Evolutionary conservation across 2,113 vertebrate genomes (phyloP), one percentile per base, ranked within the genome.

Genomic region (Aplodontia rufa): DNA sequence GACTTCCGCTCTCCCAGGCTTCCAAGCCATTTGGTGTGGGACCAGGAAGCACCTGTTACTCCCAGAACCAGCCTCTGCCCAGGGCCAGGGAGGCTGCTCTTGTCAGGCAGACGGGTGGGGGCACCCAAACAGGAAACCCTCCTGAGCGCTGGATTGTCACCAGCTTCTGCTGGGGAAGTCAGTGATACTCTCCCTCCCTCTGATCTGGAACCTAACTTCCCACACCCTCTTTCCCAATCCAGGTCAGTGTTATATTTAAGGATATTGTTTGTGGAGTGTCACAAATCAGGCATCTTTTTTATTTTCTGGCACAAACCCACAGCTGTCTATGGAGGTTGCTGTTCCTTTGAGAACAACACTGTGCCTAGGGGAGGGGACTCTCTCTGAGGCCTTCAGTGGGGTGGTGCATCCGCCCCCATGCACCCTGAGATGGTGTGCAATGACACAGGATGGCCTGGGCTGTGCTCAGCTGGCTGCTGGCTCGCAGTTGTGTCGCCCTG

Each of bases 1-100:
- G 24, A 60, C 8, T 26, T 9, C 26, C 24, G 5, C 58, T 60
- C 58, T 58, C 32, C 0, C 28, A 12, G n/a, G n/a, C n/a, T n/a
- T n/a, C n/a, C n/a, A n/a, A n/a, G n/a, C n/a, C n/a, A n/a, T n/a
- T 13, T 45, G 83, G 45, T 28, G 7, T 8, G 66, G 26, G 5
- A 42, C 10, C n/a, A 2, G 20, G 75, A 47, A n/a, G 11, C 42
- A 1, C 0, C 0, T 10, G 4, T 1, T 16, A 6, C 2, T 58
- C 37, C 75, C 5, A 0, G 0, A 16, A 5, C 40, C 10, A 2
- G 32, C 30, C 40, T 8, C 62, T 6, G 8, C 28, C 58, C 40
- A 9, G 9, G 1, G 19, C 2, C 7, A 13, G 5, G 20, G 5
- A n/a, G 30, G 8, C 19, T 14, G 4, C 2, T 1, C 5, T 1